Evolutionary conservation across 2,888 invertebrate genomes (phyloP), one percentile per base, ranked within the genome.

Genomic region (Tethea ocularis): DNA sequence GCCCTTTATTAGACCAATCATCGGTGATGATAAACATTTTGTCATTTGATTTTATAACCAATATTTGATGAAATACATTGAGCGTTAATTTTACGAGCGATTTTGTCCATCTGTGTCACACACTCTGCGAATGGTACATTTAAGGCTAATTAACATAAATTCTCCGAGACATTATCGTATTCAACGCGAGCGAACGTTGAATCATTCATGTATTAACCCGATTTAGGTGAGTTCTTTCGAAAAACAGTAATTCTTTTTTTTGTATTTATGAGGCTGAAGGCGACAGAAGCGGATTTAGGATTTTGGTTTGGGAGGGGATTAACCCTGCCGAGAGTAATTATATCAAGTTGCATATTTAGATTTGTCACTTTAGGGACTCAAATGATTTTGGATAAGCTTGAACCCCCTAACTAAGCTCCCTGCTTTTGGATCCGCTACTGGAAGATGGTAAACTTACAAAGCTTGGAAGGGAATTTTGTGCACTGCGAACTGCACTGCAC

Each of bases 131-230:
- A 60, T 59, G 62, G 67, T 71, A 69, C 68, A 70, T 72, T 66
- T 60, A 63, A 61, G 60, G 55, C 67, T 72, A 76, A 76, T 79
- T 81, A 80, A 75, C 74, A 74, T 69, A 74, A 67, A 75, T 80
- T 66, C 69, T 68, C 66, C 5, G n/a, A 41, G 54, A 59, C 54
- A 72, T 68, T 77, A 79, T 75, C 77, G 66, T 64, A 69, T 68
- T 60, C 36, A 46, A 46, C 46, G 10, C 10, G 10, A 20, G 20
- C 17, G 10, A 20, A 10, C 10, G 8, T 46, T n/a, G n/a, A 46
- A 46, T 46, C 20, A 46, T 46, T 15, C 13, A 41, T 41, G 41
- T 56, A 46, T 56, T 51, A 51, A 20, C 26, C 13, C 2, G 17
- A 38, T 53, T 53, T 29, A 53, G 41, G 41, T 52, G 52, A 57